phyloP scores from a whole-genome alignment of 2,888 invertebrate species.

The Eupithecia insigniata region DNA sequence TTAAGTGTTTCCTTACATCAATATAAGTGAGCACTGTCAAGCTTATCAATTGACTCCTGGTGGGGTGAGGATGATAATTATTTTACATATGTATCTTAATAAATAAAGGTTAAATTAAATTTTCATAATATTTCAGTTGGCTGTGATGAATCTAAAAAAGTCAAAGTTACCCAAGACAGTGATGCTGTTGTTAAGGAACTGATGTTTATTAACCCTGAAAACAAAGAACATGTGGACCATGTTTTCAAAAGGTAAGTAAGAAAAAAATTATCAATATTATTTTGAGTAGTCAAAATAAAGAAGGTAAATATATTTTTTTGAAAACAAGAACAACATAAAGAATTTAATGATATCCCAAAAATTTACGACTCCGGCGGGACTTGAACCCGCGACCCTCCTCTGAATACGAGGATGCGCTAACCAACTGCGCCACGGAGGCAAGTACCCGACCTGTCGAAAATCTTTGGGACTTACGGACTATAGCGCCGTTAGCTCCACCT shows the following conservation, averaged over 20 bases:
- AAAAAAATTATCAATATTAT: neutral
- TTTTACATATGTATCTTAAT: neutral
- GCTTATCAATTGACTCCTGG: neutral
- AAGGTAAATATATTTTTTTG: too few relatives aligned
- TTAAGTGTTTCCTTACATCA: too few relatives aligned
- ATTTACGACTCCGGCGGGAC: too few relatives aligned
- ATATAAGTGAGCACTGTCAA: neutral
- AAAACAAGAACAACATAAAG: too few relatives aligned
- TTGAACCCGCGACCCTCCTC: too few relatives aligned
- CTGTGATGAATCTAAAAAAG: conserved; percentile 38
- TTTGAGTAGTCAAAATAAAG: neutral
- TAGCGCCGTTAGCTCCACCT: too few relatives aligned
- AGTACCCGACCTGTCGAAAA: too few relatives aligned
- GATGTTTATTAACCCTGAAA: conserved; percentile 53
- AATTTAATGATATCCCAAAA: too few relatives aligned
- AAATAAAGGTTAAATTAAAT: neutral
- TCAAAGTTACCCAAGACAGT: conserved; percentile 38
- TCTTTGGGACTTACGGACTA: too few relatives aligned
- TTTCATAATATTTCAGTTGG: conserved; percentile 38
- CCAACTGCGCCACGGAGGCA: too few relatives aligned
- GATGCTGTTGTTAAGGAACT: conserved; percentile 51
- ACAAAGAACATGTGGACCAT: conserved; percentile 58
- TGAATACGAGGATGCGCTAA: too few relatives aligned
- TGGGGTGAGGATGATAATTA: neutral
- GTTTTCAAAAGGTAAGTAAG: conserved; percentile 60